A percentile compares a stretch with the other conserved stretches of the same genome.
Conservation (phyloP, 2,113 vertebrate species). For the Okapia johnstoni region DNA sequence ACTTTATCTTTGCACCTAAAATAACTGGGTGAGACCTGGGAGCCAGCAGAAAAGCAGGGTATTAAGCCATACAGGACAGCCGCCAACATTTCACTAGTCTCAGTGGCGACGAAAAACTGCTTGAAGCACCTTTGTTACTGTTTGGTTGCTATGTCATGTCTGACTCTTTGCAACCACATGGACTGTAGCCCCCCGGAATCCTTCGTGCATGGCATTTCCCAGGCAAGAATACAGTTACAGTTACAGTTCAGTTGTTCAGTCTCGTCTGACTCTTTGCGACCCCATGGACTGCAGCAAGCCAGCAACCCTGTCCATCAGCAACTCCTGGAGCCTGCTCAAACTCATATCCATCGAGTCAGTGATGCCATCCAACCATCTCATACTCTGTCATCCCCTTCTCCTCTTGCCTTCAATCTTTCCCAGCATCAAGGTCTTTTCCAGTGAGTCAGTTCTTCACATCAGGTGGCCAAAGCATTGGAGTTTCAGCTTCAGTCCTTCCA, state of each 20-base stretch:
- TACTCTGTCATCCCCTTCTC: neutral
- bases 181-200: neutral
- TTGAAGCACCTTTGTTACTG: neutral
- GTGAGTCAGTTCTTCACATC: neutral
- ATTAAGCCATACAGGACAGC: neutral
- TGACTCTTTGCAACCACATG: neutral
- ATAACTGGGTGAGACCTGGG: neutral
- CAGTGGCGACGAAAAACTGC: neutral
- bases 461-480: neutral
- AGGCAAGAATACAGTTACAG: neutral
- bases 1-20: neutral
- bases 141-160: neutral
- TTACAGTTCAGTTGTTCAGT: neutral
- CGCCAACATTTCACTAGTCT: neutral
- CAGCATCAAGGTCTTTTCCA: neutral
- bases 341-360: neutral
- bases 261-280: neutral
- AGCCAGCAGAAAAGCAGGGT: neutral
- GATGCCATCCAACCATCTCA: neutral
- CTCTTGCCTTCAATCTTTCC: neutral
- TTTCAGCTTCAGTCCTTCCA: neutral
- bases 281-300: neutral
- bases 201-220: neutral
- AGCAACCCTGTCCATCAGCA: neutral
- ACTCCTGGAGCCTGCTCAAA: neutral